Percentiles rank a stretch among this genome's conserved stretches.
Conservation (phyloP, 30 jellyfish, hydroid and myxozoan species). For the Cassiopea andromeda region DNA sequence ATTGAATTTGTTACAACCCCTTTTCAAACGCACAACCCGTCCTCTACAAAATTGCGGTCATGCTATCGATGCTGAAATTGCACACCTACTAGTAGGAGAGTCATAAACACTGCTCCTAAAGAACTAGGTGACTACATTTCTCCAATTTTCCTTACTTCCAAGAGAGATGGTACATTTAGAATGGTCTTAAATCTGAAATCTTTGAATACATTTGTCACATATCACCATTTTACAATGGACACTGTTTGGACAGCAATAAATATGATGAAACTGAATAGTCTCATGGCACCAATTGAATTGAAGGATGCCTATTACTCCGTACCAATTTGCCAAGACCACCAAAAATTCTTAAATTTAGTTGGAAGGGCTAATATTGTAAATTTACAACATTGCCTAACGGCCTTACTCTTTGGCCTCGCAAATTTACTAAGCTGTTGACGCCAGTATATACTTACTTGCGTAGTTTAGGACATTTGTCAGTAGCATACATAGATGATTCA, state of each 20-base stretch:
- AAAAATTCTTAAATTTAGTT: no score
- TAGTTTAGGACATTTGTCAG: constrained; percentile 12
- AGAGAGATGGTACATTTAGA: constrained; percentile 45
- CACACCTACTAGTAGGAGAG: not conserved
- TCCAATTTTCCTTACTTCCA: constrained; percentile 17
- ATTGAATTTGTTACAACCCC: not conserved
- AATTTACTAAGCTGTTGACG: constrained; percentile 26
- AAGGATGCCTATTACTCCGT: not conserved
- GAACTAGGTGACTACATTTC: constrained; percentile 4
- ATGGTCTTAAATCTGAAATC: constrained; percentile 22
- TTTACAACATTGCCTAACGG: no score
- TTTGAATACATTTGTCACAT: constrained; percentile 8
- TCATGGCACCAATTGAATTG: not conserved
- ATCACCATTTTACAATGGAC: constrained; percentile 35
- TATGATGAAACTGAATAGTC: constrained; percentile 1
- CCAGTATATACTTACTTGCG: constrained; percentile 31
- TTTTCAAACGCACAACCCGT: not conserved
- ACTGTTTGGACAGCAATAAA: constrained; percentile 15
- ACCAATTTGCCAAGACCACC: no score
- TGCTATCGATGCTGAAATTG: not conserved
- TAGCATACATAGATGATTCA: constrained; percentile 50
- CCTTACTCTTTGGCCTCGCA: no score
- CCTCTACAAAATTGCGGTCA: not conserved
- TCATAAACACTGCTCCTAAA: not conserved
- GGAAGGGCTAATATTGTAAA: no score